Evolutionary conservation across 2,888 invertebrate genomes (phyloP), one percentile per base, ranked within the genome.

Genomic region (Xestia c-nigrum): DNA sequence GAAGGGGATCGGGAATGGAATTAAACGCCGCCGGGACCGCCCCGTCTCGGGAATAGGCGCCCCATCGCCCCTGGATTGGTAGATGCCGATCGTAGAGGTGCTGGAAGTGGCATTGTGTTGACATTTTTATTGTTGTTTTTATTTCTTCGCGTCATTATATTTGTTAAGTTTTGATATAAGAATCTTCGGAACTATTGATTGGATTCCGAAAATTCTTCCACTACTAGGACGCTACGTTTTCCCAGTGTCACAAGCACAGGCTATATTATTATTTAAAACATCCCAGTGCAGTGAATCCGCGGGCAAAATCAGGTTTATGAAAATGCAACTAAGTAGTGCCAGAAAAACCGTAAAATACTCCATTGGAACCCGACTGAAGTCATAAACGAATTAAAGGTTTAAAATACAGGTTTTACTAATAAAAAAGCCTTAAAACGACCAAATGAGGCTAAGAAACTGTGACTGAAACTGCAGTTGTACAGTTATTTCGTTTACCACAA

Each of bases 1-100:
- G 89, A 88, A 82, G 87, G 88, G 80, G 89, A 88, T 88, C 81
- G 86, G 84, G 88, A 89, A 90, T 91, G 89, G 89, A 91, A 92
- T 92, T 91, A 92, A 91, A 91, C 85, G 89, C 87, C 85, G 71
- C 84, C 85, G 83, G 81, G 83, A 83, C 82, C 80, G 61, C 76
- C 63, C 75, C 78, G 85, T 76, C 85, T 81, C 80, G 86, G 83
- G 87, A 76, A 86, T 80, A 76, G 71, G 76, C 79, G 77, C 77
- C 74, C 68, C 72, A 69, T 75, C 79, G 77, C 77, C 74, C 68
- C 72, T 80, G 81, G 79, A 85, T 74, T 74, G 69, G 67, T 47
- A 40, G 43, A 21, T 40, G 24, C 61, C 38, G 31, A 40, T 64
- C 46, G 7, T 83, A 76, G 14, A 69, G 40, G 1, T 43, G 52